Base-by-base conservation (phyloP, 2,888 invertebrate species). In the Folsomia manolachei region DNA sequence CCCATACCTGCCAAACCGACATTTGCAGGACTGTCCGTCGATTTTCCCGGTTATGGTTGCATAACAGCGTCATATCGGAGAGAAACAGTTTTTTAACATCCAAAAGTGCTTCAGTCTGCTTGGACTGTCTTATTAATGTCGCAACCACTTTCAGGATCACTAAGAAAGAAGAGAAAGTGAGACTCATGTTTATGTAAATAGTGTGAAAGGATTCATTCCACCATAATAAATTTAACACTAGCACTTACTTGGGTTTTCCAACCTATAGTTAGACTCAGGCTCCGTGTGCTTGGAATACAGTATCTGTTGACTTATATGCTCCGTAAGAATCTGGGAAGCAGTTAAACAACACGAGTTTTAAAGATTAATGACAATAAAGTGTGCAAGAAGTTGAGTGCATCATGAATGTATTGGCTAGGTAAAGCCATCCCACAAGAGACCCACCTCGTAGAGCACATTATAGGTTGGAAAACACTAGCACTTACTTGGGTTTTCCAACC, bases 101-200 rank as follows among this genome's bases (percentile, higher is more conserved):
- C 79, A 95, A 85, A 39, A 96, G 86, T 79, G 93, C 93, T 77
- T 95, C 94, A 1, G 91, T 93, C 83, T 95, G 94, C 84, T 97
- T 97, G 19, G 97, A 97, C 85, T 99, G 97, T 11, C 96, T 89
- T 81, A 99, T 93, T 79, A 99, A 86, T 0, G 96, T 97, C 2
- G 99, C 98, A 18, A 99, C 95, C 53, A 99, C 99, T 87, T 99
- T 99, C 60, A 99, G 88, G 82, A 99, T 94, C 92, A 97, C 97
- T 94, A 87, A 27, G 18, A 27, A 25, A 51, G 18, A 63, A 51
- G 21, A 14, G 19, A 11, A 26, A 63, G 11, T 19, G 9, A 24
- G 64, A 11, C 11, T n/a, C 4, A 25, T 24, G 64, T 65, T 7
- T 23, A 63, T 14, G 60, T 60, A 19, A 19, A 60, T 21, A 9